Evolutionary conservation across 2,113 vertebrate genomes (phyloP).

Genomic region (Apteryx owenii): DNA sequence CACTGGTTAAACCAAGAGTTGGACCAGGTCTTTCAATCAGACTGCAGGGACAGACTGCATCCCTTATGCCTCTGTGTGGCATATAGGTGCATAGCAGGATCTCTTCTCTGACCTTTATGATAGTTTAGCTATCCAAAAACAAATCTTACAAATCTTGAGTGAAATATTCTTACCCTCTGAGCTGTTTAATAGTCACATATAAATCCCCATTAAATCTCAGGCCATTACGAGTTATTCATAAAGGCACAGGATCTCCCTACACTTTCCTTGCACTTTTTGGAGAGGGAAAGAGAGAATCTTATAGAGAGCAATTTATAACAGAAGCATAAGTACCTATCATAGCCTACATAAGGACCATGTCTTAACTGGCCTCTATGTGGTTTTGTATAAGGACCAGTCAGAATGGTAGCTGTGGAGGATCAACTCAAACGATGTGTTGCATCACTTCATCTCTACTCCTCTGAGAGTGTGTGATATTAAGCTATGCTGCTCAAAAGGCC

Average conservation of each 20-base stretch:
- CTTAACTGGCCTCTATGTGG: neutral
- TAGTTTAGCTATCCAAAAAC: neutral
- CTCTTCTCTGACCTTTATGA: neutral
- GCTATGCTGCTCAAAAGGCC: neutral
- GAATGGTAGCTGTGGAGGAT: neutral
- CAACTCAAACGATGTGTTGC: neutral
- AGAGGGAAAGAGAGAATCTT: neutral
- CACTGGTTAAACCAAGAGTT: neutral
- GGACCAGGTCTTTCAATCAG: neutral
- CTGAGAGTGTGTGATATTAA: neutral
- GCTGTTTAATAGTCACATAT: neutral
- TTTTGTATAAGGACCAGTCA: neutral
- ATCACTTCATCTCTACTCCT: neutral
- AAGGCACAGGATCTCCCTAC: neutral
- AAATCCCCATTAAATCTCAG: neutral
- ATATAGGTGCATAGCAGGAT: neutral
- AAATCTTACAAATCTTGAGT: neutral
- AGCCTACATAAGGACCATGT: neutral
- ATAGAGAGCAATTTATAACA: neutral
- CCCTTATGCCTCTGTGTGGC: fast-evolving
- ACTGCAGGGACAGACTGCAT: neutral
- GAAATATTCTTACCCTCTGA: neutral
- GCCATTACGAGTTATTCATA: neutral
- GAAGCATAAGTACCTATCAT: neutral
- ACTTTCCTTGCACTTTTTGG: neutral